A percentile compares a stretch with the other conserved stretches of the same genome.
Evolutionary conservation across 2,888 invertebrate species (phyloP).

Genomic region (Drosophila anomelani): DNA sequence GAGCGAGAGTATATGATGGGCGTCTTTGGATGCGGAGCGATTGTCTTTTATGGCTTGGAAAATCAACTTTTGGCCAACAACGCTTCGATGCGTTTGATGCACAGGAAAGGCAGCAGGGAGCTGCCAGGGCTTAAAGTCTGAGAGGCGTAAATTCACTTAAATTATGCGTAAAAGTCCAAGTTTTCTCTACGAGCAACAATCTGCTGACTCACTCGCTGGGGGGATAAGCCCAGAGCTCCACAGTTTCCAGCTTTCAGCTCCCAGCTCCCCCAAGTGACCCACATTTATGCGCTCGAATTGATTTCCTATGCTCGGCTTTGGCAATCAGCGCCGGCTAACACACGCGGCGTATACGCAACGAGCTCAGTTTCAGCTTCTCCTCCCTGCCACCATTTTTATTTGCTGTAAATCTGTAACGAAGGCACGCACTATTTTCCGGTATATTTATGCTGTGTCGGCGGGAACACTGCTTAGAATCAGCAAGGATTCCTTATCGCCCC

Average conservation of each 20-base stretch:
- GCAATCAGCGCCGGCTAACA: slow-evolving; percentile 64
- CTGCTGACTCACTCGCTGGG: slow-evolving; percentile 35
- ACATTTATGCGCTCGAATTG: slow-evolving; percentile 76
- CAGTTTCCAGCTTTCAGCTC: neutral
- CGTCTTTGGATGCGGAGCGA: slow-evolving; percentile 61
- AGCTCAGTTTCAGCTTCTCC: slow-evolving; percentile 4
- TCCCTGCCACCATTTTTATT: slow-evolving; percentile 51
- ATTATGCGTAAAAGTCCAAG: slow-evolving; percentile 67
- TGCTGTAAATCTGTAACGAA: slow-evolving; percentile 74
- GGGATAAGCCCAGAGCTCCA: slow-evolving; percentile 1
- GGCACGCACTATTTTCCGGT: slow-evolving; percentile 72
- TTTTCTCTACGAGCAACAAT: slow-evolving; percentile 27
- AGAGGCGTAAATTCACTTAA: slow-evolving; percentile 75
- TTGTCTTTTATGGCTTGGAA: slow-evolving; percentile 81
- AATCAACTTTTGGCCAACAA: slow-evolving; percentile 76
- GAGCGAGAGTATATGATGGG: slow-evolving; percentile 58
- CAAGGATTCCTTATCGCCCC: slow-evolving; percentile 10
- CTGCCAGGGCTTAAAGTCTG: slow-evolving; percentile 54
- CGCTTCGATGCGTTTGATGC: slow-evolving; percentile 72
- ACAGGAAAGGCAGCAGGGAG: slow-evolving; percentile 27
- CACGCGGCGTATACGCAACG: slow-evolving; percentile 70
- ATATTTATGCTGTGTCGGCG: slow-evolving; percentile 71
- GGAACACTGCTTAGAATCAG: slow-evolving; percentile 33
- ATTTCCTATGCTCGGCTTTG: slow-evolving; percentile 68
- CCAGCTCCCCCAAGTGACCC: slow-evolving; percentile 61